A percentile compares a stretch with the other conserved stretches of the same genome.
Evolutionary conservation across 2,797 vertebrate species (phyloP).

Genomic region (Macropodus opercularis): DNA sequence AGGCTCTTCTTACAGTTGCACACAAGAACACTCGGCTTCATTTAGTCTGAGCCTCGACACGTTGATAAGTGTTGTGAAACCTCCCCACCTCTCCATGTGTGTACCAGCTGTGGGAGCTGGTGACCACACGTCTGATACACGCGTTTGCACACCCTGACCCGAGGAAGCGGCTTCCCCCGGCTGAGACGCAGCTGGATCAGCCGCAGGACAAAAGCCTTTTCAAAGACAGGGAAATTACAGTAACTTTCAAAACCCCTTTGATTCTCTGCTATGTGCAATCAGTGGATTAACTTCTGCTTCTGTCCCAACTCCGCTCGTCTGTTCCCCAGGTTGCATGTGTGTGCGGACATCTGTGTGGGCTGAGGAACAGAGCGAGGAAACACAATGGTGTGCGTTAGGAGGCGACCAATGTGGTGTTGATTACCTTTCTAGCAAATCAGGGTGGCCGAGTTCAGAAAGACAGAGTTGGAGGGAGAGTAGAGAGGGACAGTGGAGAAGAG

Average conservation of each 20-base stretch:
- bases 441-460: conserved; percentile 62
- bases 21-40: conserved; percentile 20
- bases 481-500: conserved; percentile 51
- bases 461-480: conserved; percentile 38
- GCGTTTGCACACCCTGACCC: conserved; percentile 28
- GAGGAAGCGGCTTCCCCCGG: conserved; percentile 39
- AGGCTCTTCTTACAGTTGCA: background rate
- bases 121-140: conserved; percentile 43
- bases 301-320: conserved; percentile 35
- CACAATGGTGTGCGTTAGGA: conserved; percentile 40
- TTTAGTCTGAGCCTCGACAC: conserved; percentile 48
- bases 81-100: conserved; percentile 70
- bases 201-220: conserved; percentile 34
- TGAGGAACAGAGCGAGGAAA: conserved; percentile 36
- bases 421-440: conserved; percentile 68
- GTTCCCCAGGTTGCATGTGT: conserved; percentile 43
- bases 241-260: conserved; percentile 39
- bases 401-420: conserved; percentile 66
- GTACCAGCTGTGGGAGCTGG: conserved; percentile 70
- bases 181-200: conserved; percentile 62
- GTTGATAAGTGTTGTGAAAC: conserved; percentile 62
- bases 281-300: conserved; percentile 40
- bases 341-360: conserved; percentile 6
- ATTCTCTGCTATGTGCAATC: conserved; percentile 52
- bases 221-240: background rate